phyloP scores from a whole-genome alignment of 2,888 invertebrate genomes.

The Acronicta psi region DNA sequence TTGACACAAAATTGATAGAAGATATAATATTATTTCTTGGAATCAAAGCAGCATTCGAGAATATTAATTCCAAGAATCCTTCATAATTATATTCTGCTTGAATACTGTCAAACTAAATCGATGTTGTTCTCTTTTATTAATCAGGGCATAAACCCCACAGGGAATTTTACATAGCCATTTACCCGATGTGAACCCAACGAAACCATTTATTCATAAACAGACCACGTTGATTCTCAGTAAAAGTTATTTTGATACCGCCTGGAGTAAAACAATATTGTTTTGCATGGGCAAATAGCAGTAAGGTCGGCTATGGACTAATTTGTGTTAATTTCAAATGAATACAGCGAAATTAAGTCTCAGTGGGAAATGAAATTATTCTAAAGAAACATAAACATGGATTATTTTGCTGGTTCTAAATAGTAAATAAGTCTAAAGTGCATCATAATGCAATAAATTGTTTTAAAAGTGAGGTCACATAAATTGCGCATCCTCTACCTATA shows the following conservation, averaged over 20 bases:
- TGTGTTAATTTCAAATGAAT: not conserved
- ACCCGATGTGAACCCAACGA: not conserved
- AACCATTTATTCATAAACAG: not conserved
- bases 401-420: too few relatives aligned
- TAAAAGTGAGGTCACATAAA: too few relatives aligned
- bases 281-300: not conserved
- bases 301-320: not conserved
- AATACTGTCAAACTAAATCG: not conserved
- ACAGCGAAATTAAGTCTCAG: not conserved
- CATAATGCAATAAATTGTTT: too few relatives aligned
- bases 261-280: slow-evolving; percentile 1
- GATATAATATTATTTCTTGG: too few relatives aligned
- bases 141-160: not conserved
- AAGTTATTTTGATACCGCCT: not conserved
- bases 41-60: not conserved
- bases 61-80: too few relatives aligned
- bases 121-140: not conserved
- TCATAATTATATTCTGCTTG: not conserved
- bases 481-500: too few relatives aligned
- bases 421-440: too few relatives aligned
- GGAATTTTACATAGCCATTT: slow-evolving; percentile 1
- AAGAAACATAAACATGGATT: too few relatives aligned
- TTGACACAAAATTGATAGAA: too few relatives aligned
- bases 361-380: too few relatives aligned
- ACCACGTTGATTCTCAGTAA: not conserved